A percentile compares a stretch with the other conserved stretches of the same genome.
Conservation (phyloP, 2,888 invertebrate species). For the Tortrix viridana region DNA sequence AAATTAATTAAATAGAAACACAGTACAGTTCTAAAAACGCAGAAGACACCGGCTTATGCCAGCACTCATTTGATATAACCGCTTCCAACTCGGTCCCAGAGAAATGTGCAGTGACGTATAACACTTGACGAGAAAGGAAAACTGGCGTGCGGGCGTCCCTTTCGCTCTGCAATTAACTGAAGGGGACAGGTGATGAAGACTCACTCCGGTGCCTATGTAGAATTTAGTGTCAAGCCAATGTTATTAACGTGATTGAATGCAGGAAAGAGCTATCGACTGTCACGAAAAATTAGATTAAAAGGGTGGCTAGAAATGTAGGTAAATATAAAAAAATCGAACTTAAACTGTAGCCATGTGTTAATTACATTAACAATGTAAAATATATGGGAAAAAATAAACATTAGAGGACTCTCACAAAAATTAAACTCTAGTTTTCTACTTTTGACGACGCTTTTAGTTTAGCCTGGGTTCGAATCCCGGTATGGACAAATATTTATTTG, state of each 20-base stretch:
- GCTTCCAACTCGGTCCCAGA: constrained; percentile 60
- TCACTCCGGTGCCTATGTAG: constrained; percentile 75
- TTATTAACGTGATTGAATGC: constrained; percentile 43
- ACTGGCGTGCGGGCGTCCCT: constrained; percentile 62
- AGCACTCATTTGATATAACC: constrained; percentile 73
- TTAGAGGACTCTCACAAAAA: no score
- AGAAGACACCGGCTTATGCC: constrained; percentile 68
- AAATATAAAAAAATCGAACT: not conserved
- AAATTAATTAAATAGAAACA: constrained; percentile 63
- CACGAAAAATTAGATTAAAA: constrained; percentile 15
- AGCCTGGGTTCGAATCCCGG: no score
- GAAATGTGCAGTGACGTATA: constrained; percentile 78
- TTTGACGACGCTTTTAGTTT: no score
- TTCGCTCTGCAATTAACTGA: constrained; percentile 54
- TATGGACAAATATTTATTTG: no score
- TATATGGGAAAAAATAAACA: no score
- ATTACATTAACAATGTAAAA: no score
- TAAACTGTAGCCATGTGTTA: no score
- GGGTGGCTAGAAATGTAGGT: not conserved
- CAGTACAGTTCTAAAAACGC: constrained; percentile 67
- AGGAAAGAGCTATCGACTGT: constrained; percentile 41
- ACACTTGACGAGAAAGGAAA: constrained; percentile 74
- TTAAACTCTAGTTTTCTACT: no score
- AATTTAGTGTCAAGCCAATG: constrained; percentile 71
- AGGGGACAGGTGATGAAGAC: constrained; percentile 66